Evolutionary conservation across 2,113 vertebrate species (phyloP).

Genomic region (Lepus americanus): DNA sequence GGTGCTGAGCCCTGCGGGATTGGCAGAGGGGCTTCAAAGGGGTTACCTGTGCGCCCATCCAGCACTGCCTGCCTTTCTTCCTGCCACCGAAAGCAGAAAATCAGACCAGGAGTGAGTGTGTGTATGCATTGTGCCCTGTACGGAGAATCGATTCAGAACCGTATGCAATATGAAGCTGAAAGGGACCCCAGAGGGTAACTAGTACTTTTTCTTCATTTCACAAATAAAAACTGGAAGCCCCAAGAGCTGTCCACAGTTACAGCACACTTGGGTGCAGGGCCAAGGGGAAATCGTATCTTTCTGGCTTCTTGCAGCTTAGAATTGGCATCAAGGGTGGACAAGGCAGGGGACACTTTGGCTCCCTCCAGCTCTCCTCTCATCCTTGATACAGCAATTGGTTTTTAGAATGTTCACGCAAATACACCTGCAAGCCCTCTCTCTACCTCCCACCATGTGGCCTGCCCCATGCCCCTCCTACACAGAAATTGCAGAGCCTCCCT

Average conservation of each 20-base stretch:
- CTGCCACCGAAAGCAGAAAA: neutral
- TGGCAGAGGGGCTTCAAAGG: neutral
- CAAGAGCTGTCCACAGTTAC: neutral
- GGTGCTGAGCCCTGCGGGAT: too few relatives aligned
- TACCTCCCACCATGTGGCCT: neutral
- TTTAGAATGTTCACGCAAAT: neutral
- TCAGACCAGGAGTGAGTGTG: neutral
- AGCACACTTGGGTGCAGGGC: neutral
- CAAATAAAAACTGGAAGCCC: neutral
- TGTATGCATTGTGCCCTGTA: neutral
- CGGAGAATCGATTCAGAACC: neutral
- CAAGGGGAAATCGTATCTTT: neutral
- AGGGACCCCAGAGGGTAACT: neutral
- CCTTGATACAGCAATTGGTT: neutral
- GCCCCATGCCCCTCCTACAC: neutral
- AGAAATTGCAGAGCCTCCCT: neutral
- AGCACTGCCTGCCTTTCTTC: constrained; percentile 1
- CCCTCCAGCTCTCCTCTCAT: neutral
- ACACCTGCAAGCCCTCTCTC: neutral
- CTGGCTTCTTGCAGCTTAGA: neutral
- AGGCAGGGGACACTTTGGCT: neutral
- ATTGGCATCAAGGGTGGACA: too few relatives aligned
- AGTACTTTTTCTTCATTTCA: neutral
- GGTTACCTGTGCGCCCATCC: neutral
- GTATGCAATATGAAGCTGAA: neutral